These are phyloP conservation scores for Scarus forsteni DNA, from an alignment of 2,797 vertebrate species.

Conservation along the genomic window DNA sequence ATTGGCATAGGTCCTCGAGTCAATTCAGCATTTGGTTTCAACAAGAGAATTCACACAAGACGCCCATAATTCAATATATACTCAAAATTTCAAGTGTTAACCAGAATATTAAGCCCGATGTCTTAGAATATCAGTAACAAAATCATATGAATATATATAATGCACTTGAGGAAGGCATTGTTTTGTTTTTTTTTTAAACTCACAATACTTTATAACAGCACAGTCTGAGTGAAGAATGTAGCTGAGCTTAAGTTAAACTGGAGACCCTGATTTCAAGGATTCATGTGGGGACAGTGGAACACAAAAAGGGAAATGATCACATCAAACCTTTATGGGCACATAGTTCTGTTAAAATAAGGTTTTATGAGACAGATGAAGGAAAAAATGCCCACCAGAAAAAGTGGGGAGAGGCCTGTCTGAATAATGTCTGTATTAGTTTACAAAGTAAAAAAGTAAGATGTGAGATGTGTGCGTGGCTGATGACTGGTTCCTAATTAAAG, in stretches of 20 bases:
- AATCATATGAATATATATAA: constrained; percentile 75
- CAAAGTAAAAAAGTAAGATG: constrained; percentile 20
- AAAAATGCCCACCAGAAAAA: constrained; percentile 25
- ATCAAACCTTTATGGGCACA: constrained; percentile 32
- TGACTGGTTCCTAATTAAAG: constrained; percentile 29
- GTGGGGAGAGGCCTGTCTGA: constrained; percentile 17
- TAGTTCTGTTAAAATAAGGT: constrained; percentile 37
- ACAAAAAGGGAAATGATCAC: constrained; percentile 45
- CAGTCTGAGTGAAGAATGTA: constrained; percentile 70
- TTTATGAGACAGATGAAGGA: constrained; percentile 44
- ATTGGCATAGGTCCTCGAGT: constrained; percentile 76
- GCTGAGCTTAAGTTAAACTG: constrained; percentile 58
- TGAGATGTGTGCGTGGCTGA: constrained; percentile 38
- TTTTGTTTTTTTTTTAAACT: constrained; percentile 53
- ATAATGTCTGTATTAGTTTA: constrained; percentile 10
- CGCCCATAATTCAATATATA: constrained; percentile 62
- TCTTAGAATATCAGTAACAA: constrained; percentile 72
- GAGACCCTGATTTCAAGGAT: constrained; percentile 71
- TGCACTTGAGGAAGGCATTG: constrained; percentile 83
- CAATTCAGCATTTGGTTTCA: constrained; percentile 81
- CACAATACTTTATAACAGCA: constrained; percentile 73
- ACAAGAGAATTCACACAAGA: constrained; percentile 70
- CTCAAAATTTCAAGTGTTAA: constrained; percentile 79
- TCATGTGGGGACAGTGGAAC: constrained; percentile 48
- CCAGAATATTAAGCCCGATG: constrained; percentile 76